Percentiles rank a stretch among this genome's conserved stretches.
phyloP scores from a whole-genome alignment of 2,888 invertebrate species.

The Andrena fulva region DNA sequence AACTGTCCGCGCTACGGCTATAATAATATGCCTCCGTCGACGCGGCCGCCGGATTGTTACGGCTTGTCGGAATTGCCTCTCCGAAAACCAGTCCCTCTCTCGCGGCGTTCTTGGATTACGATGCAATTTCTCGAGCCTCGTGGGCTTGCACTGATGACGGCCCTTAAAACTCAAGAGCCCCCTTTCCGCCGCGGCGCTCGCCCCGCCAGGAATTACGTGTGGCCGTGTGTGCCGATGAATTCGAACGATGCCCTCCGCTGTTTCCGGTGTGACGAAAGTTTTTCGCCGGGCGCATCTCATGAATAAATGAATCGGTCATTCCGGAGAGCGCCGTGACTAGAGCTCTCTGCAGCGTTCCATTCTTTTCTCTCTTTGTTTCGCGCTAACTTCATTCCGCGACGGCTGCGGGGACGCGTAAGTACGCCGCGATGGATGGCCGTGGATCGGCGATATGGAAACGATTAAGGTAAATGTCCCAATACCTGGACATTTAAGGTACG shows the following conservation, averaged over 20 bases:
- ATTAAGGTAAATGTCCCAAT: no score
- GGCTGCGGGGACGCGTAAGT: not conserved
- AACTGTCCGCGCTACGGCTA: conserved; percentile 78
- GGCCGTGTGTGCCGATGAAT: conserved; percentile 56
- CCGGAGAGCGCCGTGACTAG: not conserved
- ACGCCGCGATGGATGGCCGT: not conserved
- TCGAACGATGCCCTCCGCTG: conserved; percentile 28
- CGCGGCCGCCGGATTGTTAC: conserved; percentile 70
- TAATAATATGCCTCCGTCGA: conserved; percentile 77
- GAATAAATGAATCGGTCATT: conserved; percentile 27
- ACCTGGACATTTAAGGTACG: no score
- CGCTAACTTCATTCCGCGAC: not conserved
- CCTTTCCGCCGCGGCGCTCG: conserved; percentile 35
- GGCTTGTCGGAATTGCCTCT: conserved; percentile 74
- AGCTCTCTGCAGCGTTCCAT: not conserved
- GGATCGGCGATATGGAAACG: no score
- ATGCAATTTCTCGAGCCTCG: conserved; percentile 74
- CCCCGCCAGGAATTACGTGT: conserved; percentile 44
- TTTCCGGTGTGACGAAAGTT: conserved; percentile 24
- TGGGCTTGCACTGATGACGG: conserved; percentile 62
- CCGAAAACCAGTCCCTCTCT: conserved; percentile 64
- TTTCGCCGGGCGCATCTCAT: conserved; percentile 16
- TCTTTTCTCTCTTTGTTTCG: not conserved
- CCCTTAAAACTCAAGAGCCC: conserved; percentile 63
- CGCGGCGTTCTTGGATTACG: conserved; percentile 75